These are phyloP conservation scores for Drosophila asahinai DNA, from an alignment of 1,140 invertebrate genomes.

Conservation along the genomic window DNA sequence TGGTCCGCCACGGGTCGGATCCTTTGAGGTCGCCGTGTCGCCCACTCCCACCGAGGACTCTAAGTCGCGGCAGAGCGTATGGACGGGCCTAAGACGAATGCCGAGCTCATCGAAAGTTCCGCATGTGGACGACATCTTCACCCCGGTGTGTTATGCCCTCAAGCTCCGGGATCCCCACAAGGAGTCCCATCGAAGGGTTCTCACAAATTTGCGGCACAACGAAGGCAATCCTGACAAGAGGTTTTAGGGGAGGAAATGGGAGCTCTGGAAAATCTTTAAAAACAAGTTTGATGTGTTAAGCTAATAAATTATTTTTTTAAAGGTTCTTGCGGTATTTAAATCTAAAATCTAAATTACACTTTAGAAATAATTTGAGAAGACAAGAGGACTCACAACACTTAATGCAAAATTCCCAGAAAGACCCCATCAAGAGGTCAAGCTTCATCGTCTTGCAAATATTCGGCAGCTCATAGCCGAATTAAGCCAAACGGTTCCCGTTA, in stretches of 20 bases:
- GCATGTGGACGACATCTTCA: constrained; percentile 60
- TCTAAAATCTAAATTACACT: too few relatives aligned
- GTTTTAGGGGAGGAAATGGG: background rate
- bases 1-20: constrained; percentile 42
- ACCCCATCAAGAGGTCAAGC: constrained; percentile 11
- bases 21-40: constrained; percentile 67
- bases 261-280: background rate
- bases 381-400: background rate
- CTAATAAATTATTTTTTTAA: background rate
- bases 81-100: constrained; percentile 67
- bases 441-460: background rate
- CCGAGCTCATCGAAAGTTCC: constrained; percentile 69
- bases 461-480: background rate
- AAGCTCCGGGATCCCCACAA: constrained; percentile 31
- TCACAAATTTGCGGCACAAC: constrained; percentile 23
- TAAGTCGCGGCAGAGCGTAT: constrained; percentile 36
- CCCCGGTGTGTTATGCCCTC: constrained; percentile 39
- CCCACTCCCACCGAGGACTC: constrained; percentile 29
- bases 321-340: too few relatives aligned
- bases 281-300: background rate
- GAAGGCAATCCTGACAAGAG: background rate
- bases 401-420: background rate
- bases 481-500: background rate
- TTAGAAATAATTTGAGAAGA: too few relatives aligned
- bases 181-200: constrained; percentile 19